Evolutionary conservation across 2,113 vertebrate species (phyloP), one percentile per base, ranked within the genome.

Genomic region (Eudorcas thomsonii): DNA sequence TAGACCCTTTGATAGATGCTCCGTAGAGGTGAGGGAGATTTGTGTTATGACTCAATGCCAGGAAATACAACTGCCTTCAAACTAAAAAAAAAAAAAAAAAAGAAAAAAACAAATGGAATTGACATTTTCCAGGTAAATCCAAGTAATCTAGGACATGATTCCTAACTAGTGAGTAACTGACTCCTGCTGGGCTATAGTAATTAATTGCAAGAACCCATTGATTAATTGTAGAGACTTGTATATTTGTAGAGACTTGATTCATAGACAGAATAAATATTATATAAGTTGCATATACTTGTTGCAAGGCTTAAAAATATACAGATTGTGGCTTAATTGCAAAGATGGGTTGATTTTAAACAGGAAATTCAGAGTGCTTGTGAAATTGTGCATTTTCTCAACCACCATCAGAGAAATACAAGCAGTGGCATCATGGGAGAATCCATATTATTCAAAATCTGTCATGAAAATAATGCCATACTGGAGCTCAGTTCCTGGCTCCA

Each of bases 61-160:
- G 62, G 23, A 77, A 88, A 80, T 64, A 89, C 89, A 94, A 60
- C 39, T 77, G 25, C 45, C n/a, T 90, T 94, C 57, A 97, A 93
- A 87, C 52, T 89, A 48, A 48, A 48, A 10, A 48, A 45, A 45
- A 45, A 28, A 5, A 1, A 85, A 13, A 45, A 2, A n/a, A 71
- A 1, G 1, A 59, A 19, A 84, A n/a, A n/a, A n/a, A n/a, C n/a
- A n/a, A 19, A 87, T 81, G 30, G 11, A 39, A 87, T 33, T 94
- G 19, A 80, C 7, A 88, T 84, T 90, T 90, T 67, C 30, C 86
- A 88, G 33, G 43, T 91, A 82, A 96, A 92, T 93, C 43, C 28
- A 78, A 74, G 4, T 48, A 60, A 88, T 67, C 3, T 52, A 71
- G n/a, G 26, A 86, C 23, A 91, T 85, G 48, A 67, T 94, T 96